Percentiles rank a stretch among this genome's conserved stretches.
These are phyloP conservation scores for Geotrupes spiniger DNA, from an alignment of 2,888 invertebrate species.

Conservation along the genomic window DNA sequence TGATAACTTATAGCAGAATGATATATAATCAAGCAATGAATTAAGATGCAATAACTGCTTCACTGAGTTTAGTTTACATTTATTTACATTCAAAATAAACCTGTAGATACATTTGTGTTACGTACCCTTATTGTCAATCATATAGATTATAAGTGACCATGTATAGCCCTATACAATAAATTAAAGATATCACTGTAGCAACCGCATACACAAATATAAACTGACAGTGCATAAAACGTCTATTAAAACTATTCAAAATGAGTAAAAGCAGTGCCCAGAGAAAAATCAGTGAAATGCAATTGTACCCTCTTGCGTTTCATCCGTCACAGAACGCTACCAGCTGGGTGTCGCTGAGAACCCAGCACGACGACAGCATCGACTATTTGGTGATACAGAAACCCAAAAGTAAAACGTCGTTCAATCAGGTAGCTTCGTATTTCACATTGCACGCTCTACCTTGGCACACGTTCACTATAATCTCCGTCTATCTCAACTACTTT, in stretches of 20 bases:
- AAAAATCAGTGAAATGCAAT: conserved; percentile 18
- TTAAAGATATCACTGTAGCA: no score
- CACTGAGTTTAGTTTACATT: no score
- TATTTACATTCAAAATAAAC: no score
- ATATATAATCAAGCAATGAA: no score
- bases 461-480: conserved; percentile 5
- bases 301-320: conserved; percentile 18
- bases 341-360: conserved; percentile 18
- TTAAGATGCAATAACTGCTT: no score
- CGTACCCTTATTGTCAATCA: no score
- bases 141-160: no score
- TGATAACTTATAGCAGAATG: no score
- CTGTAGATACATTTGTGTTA: no score
- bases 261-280: conserved; percentile 15
- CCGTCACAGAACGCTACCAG: conserved; percentile 15
- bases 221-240: no score
- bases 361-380: conserved; percentile 9
- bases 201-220: no score
- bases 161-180: no score
- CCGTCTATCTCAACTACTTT: conserved; percentile 8
- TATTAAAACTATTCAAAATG: conserved; percentile 10
- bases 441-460: conserved; percentile 13
- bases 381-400: conserved; percentile 19
- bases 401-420: conserved; percentile 7
- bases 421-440: conserved; percentile 5